phyloP scores from a whole-genome alignment of 2,113 vertebrate genomes.

The Aegotheles bennettii region DNA sequence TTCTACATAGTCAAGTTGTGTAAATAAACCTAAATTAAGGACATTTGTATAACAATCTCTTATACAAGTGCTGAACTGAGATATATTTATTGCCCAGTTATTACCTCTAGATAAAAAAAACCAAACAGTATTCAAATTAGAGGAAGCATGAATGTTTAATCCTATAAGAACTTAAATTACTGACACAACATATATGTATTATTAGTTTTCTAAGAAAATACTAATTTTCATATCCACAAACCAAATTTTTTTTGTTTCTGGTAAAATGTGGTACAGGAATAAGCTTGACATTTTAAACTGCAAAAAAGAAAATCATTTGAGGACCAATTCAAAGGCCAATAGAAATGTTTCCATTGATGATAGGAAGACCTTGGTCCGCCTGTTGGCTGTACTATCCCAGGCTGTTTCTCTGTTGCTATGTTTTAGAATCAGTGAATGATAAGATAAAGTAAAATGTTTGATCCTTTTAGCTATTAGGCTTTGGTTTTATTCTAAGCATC shows the following conservation, averaged over 20 bases:
- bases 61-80: neutral
- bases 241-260: neutral
- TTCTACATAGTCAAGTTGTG: neutral
- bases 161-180: neutral
- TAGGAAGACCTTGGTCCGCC: neutral
- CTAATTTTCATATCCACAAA: neutral
- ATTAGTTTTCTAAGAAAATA: neutral
- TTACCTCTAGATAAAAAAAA: neutral
- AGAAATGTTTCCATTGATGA: neutral
- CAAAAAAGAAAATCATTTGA: neutral
- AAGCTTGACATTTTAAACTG: neutral
- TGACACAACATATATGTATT: neutral
- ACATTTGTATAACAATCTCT: neutral
- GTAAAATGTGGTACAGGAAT: neutral
- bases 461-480: neutral
- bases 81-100: conserved; percentile 10
- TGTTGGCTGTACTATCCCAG: neutral
- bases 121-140: neutral
- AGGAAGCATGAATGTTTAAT: neutral
- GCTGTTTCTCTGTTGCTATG: neutral
- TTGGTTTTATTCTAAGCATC: neutral
- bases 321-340: neutral
- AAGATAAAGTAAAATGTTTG: neutral
- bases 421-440: neutral
- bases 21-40: neutral